These are phyloP conservation scores for Drosophila differens DNA, from an alignment of 2,888 invertebrate genomes.

Conservation along the genomic window DNA sequence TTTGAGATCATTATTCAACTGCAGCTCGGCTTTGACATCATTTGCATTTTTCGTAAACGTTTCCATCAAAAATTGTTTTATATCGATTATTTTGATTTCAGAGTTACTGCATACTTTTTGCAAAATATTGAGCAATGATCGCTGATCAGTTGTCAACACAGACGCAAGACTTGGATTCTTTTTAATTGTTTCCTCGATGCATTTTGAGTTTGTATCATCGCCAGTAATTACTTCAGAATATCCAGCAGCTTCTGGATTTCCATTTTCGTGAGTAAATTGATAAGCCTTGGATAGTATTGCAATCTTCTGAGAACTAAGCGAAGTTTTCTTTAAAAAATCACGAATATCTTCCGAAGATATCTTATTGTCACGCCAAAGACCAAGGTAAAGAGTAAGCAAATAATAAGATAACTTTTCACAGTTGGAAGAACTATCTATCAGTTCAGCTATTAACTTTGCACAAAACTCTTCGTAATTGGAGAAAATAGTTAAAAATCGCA, in stretches of 20 bases:
- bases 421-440: constrained; percentile 17
- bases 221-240: neutral
- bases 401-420: constrained; percentile 43
- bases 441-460: constrained; percentile 27
- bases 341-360: constrained; percentile 25
- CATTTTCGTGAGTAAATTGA: constrained; percentile 34
- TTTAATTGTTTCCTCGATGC: constrained; percentile 19
- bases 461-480: constrained; percentile 41
- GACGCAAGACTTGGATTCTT: constrained; percentile 21
- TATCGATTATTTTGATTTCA: constrained; percentile 24
- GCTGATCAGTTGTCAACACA: constrained; percentile 17
- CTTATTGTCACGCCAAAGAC: constrained; percentile 50
- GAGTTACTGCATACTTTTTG: constrained; percentile 34
- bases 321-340: constrained; percentile 36
- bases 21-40: constrained; percentile 26
- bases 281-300: constrained; percentile 49
- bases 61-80: constrained; percentile 46
- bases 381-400: constrained; percentile 50
- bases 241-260: neutral
- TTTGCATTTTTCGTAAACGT: constrained; percentile 17
- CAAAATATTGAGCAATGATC: constrained; percentile 49
- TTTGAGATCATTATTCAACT: constrained; percentile 33
- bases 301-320: constrained; percentile 39
- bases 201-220: constrained; percentile 16
- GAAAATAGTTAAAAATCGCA: constrained; percentile 53